Conservation (phyloP, 1,140 invertebrate genomes). For the Eriocheir sinensis region DNA sequence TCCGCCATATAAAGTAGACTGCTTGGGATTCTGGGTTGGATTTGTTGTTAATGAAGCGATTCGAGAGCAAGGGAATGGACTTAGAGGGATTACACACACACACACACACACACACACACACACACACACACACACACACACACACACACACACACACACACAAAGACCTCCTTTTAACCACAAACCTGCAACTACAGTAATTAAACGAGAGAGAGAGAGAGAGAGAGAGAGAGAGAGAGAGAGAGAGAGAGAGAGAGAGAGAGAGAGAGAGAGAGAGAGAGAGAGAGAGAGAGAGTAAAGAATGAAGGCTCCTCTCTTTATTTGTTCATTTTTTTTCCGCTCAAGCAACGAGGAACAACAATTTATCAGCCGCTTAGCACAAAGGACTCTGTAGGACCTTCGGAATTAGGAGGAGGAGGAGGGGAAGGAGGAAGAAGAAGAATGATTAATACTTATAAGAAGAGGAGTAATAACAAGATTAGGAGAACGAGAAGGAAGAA, state of each 20-base stretch:
- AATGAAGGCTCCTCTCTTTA: neutral
- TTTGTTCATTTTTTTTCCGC: neutral
- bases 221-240: conserved; percentile 22
- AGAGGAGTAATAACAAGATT: too few species aligned
- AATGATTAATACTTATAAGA: too few species aligned
- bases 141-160: conserved; percentile 3
- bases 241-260: conserved; percentile 15
- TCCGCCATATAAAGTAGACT: neutral
- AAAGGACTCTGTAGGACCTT: neutral
- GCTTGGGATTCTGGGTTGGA: neutral
- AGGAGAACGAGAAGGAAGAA: too few species aligned
- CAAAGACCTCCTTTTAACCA: neutral
- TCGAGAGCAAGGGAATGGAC: neutral
- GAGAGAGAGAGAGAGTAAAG: neutral
- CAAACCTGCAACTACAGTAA: too few species aligned
- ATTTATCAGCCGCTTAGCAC: neutral
- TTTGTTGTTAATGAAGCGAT: neutral
- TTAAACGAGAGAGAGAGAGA: neutral
- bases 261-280: conserved; percentile 2
- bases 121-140: neutral
- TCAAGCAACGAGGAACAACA: neutral
- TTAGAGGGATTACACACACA: neutral
- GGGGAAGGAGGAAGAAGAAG: too few species aligned
- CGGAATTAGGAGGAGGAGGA: too few species aligned
- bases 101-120: conserved; percentile 35